Conservation (phyloP, 2,888 invertebrate species). For the Caenorhabditis panamensis region DNA sequence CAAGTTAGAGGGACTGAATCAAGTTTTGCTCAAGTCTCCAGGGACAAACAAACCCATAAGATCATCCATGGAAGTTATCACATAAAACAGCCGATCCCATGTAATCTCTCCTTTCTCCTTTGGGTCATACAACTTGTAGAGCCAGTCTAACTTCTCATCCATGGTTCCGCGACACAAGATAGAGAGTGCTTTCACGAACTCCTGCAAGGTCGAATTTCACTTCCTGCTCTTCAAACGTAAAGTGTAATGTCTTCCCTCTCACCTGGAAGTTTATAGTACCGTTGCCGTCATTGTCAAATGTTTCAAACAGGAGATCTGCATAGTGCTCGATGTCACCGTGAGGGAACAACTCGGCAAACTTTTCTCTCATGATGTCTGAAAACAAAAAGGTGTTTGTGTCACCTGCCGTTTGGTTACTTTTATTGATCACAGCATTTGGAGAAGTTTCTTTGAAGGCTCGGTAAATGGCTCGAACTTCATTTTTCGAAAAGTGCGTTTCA, state of each 20-base stretch:
- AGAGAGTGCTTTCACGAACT: conserved; percentile 77
- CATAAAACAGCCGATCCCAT: conserved; percentile 76
- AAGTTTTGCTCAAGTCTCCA: not conserved
- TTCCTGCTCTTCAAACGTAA: not conserved
- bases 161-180: conserved; percentile 75
- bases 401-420: conserved; percentile 52
- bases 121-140: conserved; percentile 78
- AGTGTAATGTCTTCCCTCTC: conserved; percentile 1
- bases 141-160: conserved; percentile 78
- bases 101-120: conserved; percentile 73
- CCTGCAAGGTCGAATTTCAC: conserved; percentile 58
- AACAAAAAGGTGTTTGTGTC: conserved; percentile 23
- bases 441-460: conserved; percentile 78
- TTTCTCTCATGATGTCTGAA: conserved; percentile 74
- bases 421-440: conserved; percentile 77
- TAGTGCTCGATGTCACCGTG: conserved; percentile 78
- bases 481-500: conserved; percentile 77
- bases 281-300: conserved; percentile 76
- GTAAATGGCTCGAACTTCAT: conserved; percentile 77
- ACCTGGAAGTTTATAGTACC: conserved; percentile 79
- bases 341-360: conserved; percentile 77
- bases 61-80: conserved; percentile 78
- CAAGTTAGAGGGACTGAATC: conserved; percentile 17
- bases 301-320: conserved; percentile 77
- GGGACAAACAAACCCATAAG: conserved; percentile 66